Evolutionary conservation across 2,797 vertebrate genomes (phyloP).

Genomic region (Leptodactylus fallax): DNA sequence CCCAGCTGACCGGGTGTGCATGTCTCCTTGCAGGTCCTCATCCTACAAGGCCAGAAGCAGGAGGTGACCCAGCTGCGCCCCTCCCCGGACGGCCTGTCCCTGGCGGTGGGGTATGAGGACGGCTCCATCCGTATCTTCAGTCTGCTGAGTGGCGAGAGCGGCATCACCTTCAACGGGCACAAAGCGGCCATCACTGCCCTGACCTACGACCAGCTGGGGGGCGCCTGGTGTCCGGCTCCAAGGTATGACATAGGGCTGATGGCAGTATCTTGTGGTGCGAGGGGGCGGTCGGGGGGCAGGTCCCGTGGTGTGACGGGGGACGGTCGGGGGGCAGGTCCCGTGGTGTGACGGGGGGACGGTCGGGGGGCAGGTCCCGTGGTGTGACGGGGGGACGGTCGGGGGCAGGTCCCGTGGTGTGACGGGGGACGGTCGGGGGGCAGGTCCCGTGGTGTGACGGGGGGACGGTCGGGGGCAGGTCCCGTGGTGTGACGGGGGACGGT

Average conservation of each 20-base stretch:
- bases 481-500: too few species aligned
- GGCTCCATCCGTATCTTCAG: slow-evolving; percentile 89
- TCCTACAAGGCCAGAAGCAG: slow-evolving; percentile 90
- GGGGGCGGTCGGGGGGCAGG: too few species aligned
- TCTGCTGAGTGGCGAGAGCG: slow-evolving; percentile 86
- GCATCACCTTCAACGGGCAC: slow-evolving; percentile 93
- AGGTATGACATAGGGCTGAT: slow-evolving; percentile 73
- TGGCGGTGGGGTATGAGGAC: slow-evolving; percentile 95
- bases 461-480: too few species aligned
- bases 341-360: too few species aligned
- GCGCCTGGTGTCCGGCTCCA: slow-evolving; percentile 91
- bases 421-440: too few species aligned
- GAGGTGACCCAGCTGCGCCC: slow-evolving; percentile 90
- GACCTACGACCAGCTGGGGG: slow-evolving; percentile 89
- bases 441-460: too few species aligned
- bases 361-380: too few species aligned
- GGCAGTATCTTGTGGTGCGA: too few species aligned
- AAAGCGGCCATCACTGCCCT: slow-evolving; percentile 88
- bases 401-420: too few species aligned
- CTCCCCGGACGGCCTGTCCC: slow-evolving; percentile 88
- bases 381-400: too few species aligned
- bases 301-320: too few species aligned
- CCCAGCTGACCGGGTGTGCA: not conserved
- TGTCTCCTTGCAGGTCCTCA: slow-evolving; percentile 81
- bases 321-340: too few species aligned